phyloP scores from a whole-genome alignment of 37 sponge, comb jelly and placozoan species.

The Oscarella lobularis region DNA sequence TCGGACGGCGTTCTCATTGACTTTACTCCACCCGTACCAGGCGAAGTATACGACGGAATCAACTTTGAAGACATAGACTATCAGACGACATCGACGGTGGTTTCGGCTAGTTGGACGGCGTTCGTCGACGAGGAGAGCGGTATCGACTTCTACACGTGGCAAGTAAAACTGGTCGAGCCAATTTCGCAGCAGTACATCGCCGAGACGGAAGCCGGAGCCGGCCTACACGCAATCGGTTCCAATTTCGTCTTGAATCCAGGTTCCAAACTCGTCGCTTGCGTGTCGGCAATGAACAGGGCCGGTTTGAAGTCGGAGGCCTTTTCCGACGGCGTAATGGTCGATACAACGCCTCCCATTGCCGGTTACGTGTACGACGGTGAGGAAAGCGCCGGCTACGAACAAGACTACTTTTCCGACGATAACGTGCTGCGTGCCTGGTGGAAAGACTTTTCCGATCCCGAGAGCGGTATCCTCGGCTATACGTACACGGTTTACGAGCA shows the following conservation, averaged over 20 bases:
- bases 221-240: background rate
- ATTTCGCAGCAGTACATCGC: background rate
- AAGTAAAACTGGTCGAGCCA: background rate
- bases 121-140: background rate
- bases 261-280: background rate
- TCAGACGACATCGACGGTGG: background rate
- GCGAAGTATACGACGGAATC: background rate
- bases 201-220: background rate
- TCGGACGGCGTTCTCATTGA: conserved; percentile 3
- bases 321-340: background rate
- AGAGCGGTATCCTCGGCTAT: background rate
- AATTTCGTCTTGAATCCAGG: background rate
- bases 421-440: background rate
- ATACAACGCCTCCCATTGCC: background rate
- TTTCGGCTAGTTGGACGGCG: conserved; percentile 3
- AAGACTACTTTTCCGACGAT: background rate
- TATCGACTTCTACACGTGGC: background rate
- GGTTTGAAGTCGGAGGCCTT: background rate
- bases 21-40: background rate
- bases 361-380: background rate
- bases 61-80: background rate
- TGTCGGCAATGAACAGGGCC: background rate
- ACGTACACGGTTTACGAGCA: background rate
- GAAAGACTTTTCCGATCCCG: background rate
- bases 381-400: background rate